A percentile compares a stretch with the other conserved stretches of the same genome.
These are phyloP conservation scores for Drosophila tani DNA, from an alignment of 1,140 invertebrate species.

Conservation along the genomic window DNA sequence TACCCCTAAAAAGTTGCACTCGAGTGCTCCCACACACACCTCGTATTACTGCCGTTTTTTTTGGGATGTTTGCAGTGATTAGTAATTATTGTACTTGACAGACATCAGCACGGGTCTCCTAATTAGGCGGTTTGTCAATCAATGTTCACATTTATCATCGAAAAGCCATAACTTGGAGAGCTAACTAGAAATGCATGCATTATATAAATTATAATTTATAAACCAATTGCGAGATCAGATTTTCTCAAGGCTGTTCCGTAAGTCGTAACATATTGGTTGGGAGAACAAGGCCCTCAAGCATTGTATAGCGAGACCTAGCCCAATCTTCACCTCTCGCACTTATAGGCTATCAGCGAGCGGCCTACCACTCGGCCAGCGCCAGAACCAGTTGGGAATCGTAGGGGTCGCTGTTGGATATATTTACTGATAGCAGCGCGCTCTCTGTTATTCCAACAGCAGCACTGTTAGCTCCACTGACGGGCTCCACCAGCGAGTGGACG, in stretches of 20 bases:
- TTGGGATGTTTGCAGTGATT: conserved; percentile 59
- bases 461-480: conserved; percentile 3
- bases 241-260: conserved; percentile 69
- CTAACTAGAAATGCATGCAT: conserved; percentile 1
- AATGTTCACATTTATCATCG: conserved; percentile 46
- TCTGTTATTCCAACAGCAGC: conserved; percentile 2
- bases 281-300: conserved; percentile 76
- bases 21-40: conserved; percentile 40
- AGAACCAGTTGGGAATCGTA: conserved; percentile 65
- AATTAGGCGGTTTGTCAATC: conserved; percentile 72
- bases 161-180: neutral
- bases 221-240: conserved; percentile 69
- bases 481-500: conserved; percentile 14
- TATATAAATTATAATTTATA: conserved; percentile 8
- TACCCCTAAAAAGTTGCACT: conserved; percentile 61
- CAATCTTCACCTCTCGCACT: conserved; percentile 70
- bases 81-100: conserved; percentile 64
- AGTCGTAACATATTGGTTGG: conserved; percentile 76
- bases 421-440: conserved; percentile 1
- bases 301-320: conserved; percentile 50
- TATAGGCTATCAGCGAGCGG: accelerated
- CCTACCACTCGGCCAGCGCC: accelerated
- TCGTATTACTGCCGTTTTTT: conserved; percentile 24
- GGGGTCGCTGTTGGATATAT: no score
- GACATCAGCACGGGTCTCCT: conserved; percentile 25